These are phyloP conservation scores for Heloderma charlesbogerti DNA, from an alignment of 2,113 vertebrate genomes.

Conservation along the genomic window DNA sequence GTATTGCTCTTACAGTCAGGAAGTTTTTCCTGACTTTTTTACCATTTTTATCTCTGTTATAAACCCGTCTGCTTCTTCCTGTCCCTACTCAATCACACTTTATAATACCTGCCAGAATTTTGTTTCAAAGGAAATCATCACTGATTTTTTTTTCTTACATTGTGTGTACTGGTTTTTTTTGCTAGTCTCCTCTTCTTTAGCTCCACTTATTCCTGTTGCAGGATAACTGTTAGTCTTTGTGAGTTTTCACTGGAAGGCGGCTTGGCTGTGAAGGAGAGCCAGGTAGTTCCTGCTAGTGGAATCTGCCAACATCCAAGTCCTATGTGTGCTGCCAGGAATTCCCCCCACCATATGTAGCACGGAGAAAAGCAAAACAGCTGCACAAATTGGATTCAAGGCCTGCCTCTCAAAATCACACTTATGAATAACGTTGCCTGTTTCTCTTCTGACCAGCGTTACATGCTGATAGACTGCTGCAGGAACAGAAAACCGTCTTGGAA, in stretches of 20 bases:
- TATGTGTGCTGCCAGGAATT: constrained; percentile 1
- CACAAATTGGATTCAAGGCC: not conserved
- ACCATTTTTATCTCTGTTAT: not conserved
- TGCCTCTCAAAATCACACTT: not conserved
- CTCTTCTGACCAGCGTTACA: not conserved
- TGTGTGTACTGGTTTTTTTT: no score
- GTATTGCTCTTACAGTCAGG: no score
- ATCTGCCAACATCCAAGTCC: constrained; percentile 25
- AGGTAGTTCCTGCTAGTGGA: constrained; percentile 10
- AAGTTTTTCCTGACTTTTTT: no score
- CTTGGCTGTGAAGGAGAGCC: constrained; percentile 21
- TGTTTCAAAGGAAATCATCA: not conserved
- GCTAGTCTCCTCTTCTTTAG: not conserved
- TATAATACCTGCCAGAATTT: not conserved
- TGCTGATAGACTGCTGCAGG: not conserved
- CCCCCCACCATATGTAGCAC: constrained; percentile 5
- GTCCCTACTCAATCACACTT: not conserved
- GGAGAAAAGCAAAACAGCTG: constrained; percentile 20
- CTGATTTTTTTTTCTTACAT: not conserved
- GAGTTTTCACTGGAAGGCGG: not conserved
- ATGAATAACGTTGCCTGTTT: not conserved
- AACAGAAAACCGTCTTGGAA: not conserved
- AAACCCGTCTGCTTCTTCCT: not conserved
- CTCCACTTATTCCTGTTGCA: not conserved
- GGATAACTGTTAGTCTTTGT: constrained; percentile 47